Conservation (phyloP, 2,888 invertebrate genomes). For the Mythimna vitellina region DNA sequence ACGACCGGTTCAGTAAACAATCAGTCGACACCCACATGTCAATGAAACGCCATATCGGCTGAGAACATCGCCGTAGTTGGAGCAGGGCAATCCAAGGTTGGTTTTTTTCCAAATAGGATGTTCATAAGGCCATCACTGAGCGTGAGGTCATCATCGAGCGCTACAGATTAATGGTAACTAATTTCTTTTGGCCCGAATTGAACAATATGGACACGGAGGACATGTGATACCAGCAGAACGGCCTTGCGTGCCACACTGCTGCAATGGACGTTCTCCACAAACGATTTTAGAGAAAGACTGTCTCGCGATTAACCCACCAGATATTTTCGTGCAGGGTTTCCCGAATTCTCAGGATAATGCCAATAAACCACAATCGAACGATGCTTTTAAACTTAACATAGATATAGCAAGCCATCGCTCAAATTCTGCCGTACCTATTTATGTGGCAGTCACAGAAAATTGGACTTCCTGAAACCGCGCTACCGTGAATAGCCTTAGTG, state of each 20-base stretch:
- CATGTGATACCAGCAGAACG: no score
- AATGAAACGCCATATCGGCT: not conserved
- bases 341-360: no score
- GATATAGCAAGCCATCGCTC: not conserved
- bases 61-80: not conserved
- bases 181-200: not conserved
- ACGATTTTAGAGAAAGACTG: no score
- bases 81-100: not conserved
- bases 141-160: not conserved
- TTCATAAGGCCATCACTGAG: not conserved
- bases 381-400: not conserved
- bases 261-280: no score
- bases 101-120: not conserved
- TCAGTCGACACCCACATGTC: constrained; percentile 4
- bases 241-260: no score
- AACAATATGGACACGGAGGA: not conserved
- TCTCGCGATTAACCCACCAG: no score
- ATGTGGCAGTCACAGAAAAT: not conserved
- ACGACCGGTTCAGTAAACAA: not conserved
- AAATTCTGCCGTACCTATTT: not conserved
- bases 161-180: not conserved
- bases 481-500: not conserved
- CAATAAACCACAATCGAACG: no score
- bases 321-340: no score
- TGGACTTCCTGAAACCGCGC: not conserved